A percentile compares a stretch with the other conserved stretches of the same genome.
phyloP scores from a whole-genome alignment of 2,797 vertebrate genomes.

The Sebastes cheni region DNA sequence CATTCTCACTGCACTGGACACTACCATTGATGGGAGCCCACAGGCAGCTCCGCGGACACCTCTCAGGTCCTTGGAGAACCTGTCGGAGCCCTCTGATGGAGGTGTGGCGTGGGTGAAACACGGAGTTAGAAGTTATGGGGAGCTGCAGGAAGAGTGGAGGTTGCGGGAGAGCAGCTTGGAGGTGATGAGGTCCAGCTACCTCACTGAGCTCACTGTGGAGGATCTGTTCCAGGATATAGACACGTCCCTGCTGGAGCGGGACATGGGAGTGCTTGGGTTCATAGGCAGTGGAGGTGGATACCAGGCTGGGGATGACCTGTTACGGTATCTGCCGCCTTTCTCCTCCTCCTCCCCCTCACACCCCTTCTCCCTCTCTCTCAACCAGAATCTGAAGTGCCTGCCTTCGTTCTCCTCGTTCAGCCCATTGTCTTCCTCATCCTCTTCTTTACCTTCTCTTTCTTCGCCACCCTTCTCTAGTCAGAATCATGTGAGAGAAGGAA shows the following conservation, averaged over 20 bases:
- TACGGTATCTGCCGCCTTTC: conserved; percentile 66
- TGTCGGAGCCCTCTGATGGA: conserved; percentile 33
- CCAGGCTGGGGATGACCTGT: conserved; percentile 52
- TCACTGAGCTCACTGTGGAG: conserved; percentile 79
- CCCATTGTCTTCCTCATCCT: conserved; percentile 40
- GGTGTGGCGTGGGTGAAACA: conserved; percentile 21
- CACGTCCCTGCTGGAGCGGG: conserved; percentile 81
- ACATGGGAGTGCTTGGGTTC: conserved; percentile 58
- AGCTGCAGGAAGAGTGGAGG: conserved; percentile 44
- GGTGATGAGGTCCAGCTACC: conserved; percentile 73
- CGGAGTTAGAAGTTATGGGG: conserved; percentile 29
- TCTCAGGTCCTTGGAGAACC: conserved; percentile 77
- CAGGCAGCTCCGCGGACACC: conserved; percentile 60
- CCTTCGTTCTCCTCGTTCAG: conserved; percentile 65
- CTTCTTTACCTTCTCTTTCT: conserved; percentile 48
- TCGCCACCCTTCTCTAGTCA: conserved; percentile 33
- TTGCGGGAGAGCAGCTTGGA: conserved; percentile 70
- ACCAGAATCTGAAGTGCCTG: conserved; percentile 67
- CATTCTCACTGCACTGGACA: conserved; percentile 83
- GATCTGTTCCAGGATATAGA: conserved; percentile 87
- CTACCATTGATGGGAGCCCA: conserved; percentile 62
- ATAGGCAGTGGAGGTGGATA: conserved; percentile 29
- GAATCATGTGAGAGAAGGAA: conserved; percentile 70
- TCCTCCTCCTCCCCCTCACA: conserved; percentile 39
- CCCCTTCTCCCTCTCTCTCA: conserved; percentile 52